Evolutionary conservation across 2,888 invertebrate genomes (phyloP), one percentile per base, ranked within the genome.

Genomic region (Drosophila maculinotata): DNA sequence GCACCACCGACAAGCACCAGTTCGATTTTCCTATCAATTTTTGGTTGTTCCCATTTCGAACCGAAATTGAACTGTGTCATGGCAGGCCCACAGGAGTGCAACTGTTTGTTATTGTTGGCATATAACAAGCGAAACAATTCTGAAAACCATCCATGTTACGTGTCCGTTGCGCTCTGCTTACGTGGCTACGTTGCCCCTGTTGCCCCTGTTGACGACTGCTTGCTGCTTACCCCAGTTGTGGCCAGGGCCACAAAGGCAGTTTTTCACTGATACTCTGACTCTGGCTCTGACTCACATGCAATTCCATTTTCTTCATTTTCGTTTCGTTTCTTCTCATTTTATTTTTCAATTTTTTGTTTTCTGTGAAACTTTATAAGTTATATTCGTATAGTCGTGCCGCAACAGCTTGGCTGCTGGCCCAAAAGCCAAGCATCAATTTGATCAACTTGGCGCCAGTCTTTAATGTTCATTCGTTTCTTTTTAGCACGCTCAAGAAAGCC

Each of bases 401-500:
- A 69, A 48, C 36, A 56, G 57, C 67, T 79, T 80, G 83, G 80
- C 69, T 69, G 58, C 26, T 68, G 75, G 65, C 72, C 83, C 80
- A 79, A 59, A 71, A 71, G 77, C 71, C 79, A 69, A 79, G 72
- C 82, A 85, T 85, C 85, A 79, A 79, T 82, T 85, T 80, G 82
- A 83, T 85, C 78, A 82, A 67, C 78, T 83, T 82, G 83, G 83
- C 83, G 83, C 85, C 83, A 83, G 78, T 76, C 69, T 70, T 78
- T 78, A 76, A 78, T 83, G 77, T 82, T 58, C 77, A 70, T 75
- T 79, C 60, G 20, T 72, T 54, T 53, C 38, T 30, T 56, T 36
- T 60, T 17, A 12, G 30, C 15, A 20, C 3, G 15, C 31, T 39
- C 25, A n/a, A 17, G 41, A 33, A 47, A 28, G 23, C 17, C 17